Evolutionary conservation across 2,113 vertebrate species (phyloP).

Genomic region (Petrocephalus zakoni): DNA sequence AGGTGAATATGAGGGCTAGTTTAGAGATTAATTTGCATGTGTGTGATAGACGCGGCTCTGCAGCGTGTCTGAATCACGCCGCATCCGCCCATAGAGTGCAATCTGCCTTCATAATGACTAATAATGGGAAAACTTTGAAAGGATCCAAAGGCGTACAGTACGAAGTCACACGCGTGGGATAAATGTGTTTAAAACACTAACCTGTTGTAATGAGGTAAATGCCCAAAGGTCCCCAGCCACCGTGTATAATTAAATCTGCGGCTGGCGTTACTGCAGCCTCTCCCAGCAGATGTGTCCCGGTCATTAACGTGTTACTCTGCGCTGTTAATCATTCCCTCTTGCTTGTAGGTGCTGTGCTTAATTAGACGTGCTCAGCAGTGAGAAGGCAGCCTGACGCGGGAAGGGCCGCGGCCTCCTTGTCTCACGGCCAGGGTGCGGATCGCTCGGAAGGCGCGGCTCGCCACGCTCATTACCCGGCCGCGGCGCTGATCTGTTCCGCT

Average conservation of each 20-base stretch:
- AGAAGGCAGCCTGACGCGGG: not conserved
- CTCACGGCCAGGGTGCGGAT: not conserved
- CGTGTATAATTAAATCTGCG: not conserved
- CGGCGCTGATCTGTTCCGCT: not conserved
- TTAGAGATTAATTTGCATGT: constrained; percentile 42
- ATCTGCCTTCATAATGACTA: constrained; percentile 20
- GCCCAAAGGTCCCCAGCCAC: not conserved
- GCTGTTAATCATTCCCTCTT: constrained; percentile 22
- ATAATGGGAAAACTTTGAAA: constrained; percentile 18
- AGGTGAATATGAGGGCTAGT: constrained; percentile 47
- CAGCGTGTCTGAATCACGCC: constrained; percentile 33
- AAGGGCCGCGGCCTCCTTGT: not conserved
- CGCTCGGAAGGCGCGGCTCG: not conserved
- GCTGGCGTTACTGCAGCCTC: not conserved
- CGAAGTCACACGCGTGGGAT: not conserved
- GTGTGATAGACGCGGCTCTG: constrained; percentile 37
- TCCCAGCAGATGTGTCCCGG: constrained; percentile 12
- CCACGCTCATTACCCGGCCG: not conserved
- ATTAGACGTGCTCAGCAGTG: not conserved
- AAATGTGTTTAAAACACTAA: not conserved
- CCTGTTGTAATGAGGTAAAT: constrained; percentile 4
- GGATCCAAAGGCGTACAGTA: not conserved
- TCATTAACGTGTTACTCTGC: constrained; percentile 18
- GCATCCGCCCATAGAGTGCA: constrained; percentile 19
- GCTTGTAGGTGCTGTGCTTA: constrained; percentile 5